phyloP scores from a whole-genome alignment of 2,113 vertebrate species.

The Zapornia atra region DNA sequence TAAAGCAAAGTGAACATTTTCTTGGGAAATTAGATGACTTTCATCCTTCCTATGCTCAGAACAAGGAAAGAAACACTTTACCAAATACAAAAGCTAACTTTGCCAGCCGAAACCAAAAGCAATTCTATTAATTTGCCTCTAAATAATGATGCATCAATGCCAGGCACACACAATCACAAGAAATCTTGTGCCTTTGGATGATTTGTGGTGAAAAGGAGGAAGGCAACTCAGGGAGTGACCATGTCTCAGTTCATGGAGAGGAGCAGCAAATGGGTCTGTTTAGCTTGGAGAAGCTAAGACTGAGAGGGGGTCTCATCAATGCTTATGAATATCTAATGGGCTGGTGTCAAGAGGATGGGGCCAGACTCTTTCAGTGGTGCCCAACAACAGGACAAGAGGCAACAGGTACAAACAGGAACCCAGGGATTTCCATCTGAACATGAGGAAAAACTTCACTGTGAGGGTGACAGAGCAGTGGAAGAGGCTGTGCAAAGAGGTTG shows the following conservation, averaged over 20 bases:
- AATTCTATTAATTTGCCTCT: neutral
- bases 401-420: no score
- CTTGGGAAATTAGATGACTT: neutral
- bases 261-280: neutral
- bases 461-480: no score
- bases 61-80: neutral
- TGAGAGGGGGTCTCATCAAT: no score
- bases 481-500: no score
- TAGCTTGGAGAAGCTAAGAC: no score
- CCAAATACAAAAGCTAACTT: neutral
- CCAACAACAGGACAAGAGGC: no score
- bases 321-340: no score
- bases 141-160: neutral
- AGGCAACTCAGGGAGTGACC: neutral
- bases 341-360: no score
- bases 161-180: neutral
- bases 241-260: neutral
- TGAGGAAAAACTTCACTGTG: no score
- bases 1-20: neutral
- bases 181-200: neutral
- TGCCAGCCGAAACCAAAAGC: neutral
- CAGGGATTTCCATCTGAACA: no score
- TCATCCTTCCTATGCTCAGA: neutral
- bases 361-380: no score
- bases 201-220: neutral